Conservation (phyloP, 2,888 invertebrate species). For the Andrena camellia region DNA sequence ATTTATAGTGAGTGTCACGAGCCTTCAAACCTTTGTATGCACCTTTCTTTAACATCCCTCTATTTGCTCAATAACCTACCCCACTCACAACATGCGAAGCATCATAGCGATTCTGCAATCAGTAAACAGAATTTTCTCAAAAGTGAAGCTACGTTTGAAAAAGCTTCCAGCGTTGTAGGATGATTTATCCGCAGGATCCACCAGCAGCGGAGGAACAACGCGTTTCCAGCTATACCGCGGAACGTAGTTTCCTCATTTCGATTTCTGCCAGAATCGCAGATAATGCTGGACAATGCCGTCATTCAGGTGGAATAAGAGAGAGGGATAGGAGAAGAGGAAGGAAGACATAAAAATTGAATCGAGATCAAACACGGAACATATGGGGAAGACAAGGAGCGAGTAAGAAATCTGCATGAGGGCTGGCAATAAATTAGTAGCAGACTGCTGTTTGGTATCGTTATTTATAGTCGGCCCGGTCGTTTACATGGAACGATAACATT, state of each 20-base stretch:
- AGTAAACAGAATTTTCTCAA: neutral
- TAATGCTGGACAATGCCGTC: slow-evolving; percentile 65
- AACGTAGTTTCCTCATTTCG: slow-evolving; percentile 28
- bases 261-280: slow-evolving; percentile 42
- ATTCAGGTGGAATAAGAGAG: slow-evolving; percentile 58
- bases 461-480: slow-evolving; percentile 60
- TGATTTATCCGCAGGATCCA: neutral
- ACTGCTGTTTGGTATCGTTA: slow-evolving; percentile 56
- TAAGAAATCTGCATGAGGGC: slow-evolving; percentile 43
- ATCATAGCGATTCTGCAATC: neutral
- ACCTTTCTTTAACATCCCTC: too few relatives aligned
- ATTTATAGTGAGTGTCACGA: neutral
- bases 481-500: slow-evolving; percentile 61
- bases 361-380: neutral
- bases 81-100: neutral
- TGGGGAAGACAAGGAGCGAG: slow-evolving; percentile 3
- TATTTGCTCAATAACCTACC: too few relatives aligned
- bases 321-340: neutral
- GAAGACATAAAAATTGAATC: slow-evolving; percentile 28
- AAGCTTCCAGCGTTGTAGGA: too few relatives aligned
- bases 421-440: slow-evolving; percentile 66
- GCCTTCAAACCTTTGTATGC: neutral
- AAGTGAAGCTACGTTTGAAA: neutral
- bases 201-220: neutral
- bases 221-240: slow-evolving; percentile 8